phyloP scores from a whole-genome alignment of 2,888 invertebrate genomes.

The Megastigmus dorsalis region DNA sequence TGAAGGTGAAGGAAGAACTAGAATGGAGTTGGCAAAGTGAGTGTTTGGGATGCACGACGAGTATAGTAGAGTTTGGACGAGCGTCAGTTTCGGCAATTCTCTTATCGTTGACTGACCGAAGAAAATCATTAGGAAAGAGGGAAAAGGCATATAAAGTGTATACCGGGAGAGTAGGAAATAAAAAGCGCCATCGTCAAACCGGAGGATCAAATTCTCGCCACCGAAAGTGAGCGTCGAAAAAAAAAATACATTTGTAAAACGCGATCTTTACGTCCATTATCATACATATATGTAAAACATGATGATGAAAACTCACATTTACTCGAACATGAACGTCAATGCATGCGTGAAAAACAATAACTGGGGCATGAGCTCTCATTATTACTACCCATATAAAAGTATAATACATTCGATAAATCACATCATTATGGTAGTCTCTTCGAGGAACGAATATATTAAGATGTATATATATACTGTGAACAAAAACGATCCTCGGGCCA shows the following conservation, averaged over 20 bases:
- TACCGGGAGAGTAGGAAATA: not conserved
- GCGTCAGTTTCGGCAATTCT: conserved; percentile 42
- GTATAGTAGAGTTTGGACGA: conserved; percentile 45
- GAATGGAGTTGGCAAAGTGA: conserved; percentile 35
- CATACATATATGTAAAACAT: conserved; percentile 21
- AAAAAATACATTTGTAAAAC: conserved; percentile 45
- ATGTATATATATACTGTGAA: conserved; percentile 52
- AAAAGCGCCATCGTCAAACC: conserved; percentile 40
- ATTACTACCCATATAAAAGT: conserved; percentile 28
- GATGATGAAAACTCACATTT: not conserved
- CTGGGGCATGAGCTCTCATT: conserved; percentile 21
- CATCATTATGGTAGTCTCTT: conserved; percentile 42
- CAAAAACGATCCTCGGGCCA: conserved; percentile 37
- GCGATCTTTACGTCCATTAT: conserved; percentile 54
- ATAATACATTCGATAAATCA: conserved; percentile 32
- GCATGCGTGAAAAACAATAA: conserved; percentile 30
- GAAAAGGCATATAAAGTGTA: not conserved
- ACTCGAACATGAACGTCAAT: conserved; percentile 28
- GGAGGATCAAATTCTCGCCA: conserved; percentile 49
- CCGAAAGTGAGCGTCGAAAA: conserved; percentile 44
- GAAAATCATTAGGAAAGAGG: conserved; percentile 33
- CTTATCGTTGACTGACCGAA: conserved; percentile 47
- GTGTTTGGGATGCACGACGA: conserved; percentile 35
- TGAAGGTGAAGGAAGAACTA: conserved; percentile 14
- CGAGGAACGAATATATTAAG: conserved; percentile 46